Percentiles rank a stretch among this genome's conserved stretches.
Conservation (phyloP, 2,888 invertebrate genomes). For the Drosophila lacicola region DNA sequence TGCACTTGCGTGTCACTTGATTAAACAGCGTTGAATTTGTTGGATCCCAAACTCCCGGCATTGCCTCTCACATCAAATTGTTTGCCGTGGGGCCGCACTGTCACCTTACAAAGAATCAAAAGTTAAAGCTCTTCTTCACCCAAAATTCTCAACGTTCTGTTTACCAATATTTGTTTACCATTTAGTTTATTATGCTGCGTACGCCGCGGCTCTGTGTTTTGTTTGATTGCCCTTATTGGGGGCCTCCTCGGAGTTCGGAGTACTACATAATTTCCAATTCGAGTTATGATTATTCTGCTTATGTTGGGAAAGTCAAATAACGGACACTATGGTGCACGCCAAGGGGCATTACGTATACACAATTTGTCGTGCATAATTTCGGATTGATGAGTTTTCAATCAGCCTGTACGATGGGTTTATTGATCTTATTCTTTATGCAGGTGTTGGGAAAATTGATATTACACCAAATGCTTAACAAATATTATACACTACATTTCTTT, state of each 20-base stretch:
- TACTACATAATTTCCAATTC: constrained; percentile 72
- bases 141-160: constrained; percentile 20
- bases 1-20: constrained; percentile 52
- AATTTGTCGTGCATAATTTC: constrained; percentile 68
- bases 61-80: constrained; percentile 18
- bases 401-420: constrained; percentile 64
- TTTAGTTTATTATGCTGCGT: constrained; percentile 78
- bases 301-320: constrained; percentile 79
- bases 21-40: constrained; percentile 13
- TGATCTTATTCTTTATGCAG: constrained; percentile 62
- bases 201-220: constrained; percentile 56
- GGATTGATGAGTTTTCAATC: constrained; percentile 75
- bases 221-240: constrained; percentile 80
- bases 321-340: constrained; percentile 43
- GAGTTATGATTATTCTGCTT: constrained; percentile 76
- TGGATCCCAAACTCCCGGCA: background rate
- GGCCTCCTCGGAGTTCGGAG: background rate
- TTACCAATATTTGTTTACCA: constrained; percentile 76
- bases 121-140: constrained; percentile 18
- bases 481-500: constrained; percentile 40
- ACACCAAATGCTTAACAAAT: constrained; percentile 53
- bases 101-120: constrained; percentile 50
- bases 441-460: constrained; percentile 70
- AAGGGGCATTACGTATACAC: constrained; percentile 24
- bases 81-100: constrained; percentile 21